phyloP scores from a whole-genome alignment of 2,888 invertebrate species.

The Cactoblastis cactorum region DNA sequence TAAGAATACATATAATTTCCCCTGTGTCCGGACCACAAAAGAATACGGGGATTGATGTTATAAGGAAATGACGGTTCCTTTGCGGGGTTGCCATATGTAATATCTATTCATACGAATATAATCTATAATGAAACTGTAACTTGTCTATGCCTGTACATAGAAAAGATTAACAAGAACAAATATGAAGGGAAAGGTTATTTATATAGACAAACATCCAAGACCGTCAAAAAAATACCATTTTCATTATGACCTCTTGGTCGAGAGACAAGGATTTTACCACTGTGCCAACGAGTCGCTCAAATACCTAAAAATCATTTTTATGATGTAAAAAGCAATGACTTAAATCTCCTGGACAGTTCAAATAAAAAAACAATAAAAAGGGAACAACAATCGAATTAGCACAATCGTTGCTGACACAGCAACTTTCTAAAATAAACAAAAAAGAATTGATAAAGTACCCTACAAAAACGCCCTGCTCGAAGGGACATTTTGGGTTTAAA shows the following conservation, averaged over 20 bases:
- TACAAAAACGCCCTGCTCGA: not conserved
- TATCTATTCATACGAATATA: not conserved
- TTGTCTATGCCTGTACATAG: too few relatives aligned
- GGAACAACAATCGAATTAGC: not conserved
- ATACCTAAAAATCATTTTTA: not conserved
- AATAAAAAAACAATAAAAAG: not conserved
- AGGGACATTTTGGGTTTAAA: not conserved
- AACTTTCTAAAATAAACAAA: not conserved
- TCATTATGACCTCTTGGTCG: too few relatives aligned
- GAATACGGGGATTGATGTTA: not conserved
- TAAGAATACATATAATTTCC: conserved; percentile 29
- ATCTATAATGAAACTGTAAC: not conserved
- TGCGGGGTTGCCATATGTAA: too few relatives aligned
- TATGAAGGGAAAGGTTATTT: too few relatives aligned
- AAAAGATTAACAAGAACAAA: too few relatives aligned
- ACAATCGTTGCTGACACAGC: conserved; percentile 3
- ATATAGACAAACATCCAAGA: too few relatives aligned
- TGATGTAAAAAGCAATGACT: too few relatives aligned
- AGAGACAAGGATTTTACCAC: too few relatives aligned
- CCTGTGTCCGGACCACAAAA: conserved; percentile 20
- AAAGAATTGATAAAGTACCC: not conserved
- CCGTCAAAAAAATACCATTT: too few relatives aligned
- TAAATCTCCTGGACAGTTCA: not conserved
- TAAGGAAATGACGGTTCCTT: not conserved
- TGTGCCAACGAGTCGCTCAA: not conserved